Base-by-base conservation (phyloP, 2,888 invertebrate species). In the Sepioteuthis lessoniana region DNA sequence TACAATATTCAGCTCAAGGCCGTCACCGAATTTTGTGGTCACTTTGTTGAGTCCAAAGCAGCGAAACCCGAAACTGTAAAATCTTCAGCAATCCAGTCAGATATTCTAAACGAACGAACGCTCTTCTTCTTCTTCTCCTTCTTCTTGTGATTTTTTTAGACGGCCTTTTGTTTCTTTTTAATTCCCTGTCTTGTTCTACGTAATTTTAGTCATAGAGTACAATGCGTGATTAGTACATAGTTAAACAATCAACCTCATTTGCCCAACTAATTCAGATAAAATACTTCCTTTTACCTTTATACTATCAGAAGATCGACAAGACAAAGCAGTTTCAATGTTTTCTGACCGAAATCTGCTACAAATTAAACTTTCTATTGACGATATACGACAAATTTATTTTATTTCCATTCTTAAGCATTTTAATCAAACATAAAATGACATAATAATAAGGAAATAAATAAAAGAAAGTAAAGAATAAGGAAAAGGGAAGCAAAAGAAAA, bases 131-230 rank as follows among this genome's bases (percentile, higher is more conserved):
- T 55, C 21, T 25, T 55, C 55, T 47, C 10, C 47, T 55, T 55
- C 55, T 55, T 55, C 21, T 25, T 5, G 55, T 25, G 55, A 55
- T 55, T 55, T 76, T 76, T 76, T 76, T 76, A n/a, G 76, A 35
- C n/a, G 16, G 76, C 13, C 76, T 76, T 35, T 76, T 76, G 76
- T 76, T 76, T 76, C n/a, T 13, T 35, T n/a, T 35, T 76, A 76
- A 76, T 76, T 76, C 76, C 13, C n/a, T 35, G 76, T 76, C 76
- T 76, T 76, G 60, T 60, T 60, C 16, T 35, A 76, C 76, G 76
- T 76, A 76, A 76, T 76, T 76, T 76, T 76, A 76, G 76, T 76
- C 76, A 76, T 76, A 76, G 76, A 76, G 76, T 76, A 76, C 76
- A 76, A 76, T 76, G 76, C n/a, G 76, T 76, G 76, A 76, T 76